phyloP scores from a whole-genome alignment of 2,888 invertebrate species.

The Tetragonula carbonaria region DNA sequence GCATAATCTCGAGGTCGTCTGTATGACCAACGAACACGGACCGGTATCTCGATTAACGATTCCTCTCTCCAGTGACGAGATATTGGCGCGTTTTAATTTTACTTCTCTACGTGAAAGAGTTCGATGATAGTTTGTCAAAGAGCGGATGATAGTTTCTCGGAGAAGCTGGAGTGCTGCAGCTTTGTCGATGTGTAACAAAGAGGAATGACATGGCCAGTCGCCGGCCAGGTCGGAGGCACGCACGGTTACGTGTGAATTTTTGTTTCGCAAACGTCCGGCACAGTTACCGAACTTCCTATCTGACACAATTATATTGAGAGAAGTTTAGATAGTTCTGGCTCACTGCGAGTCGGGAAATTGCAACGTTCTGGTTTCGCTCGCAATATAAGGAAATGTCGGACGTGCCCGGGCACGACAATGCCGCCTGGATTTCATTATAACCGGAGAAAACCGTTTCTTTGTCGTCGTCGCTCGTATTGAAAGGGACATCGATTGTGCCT shows the following conservation, averaged over 20 bases:
- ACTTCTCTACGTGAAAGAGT: neutral
- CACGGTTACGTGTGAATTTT: conserved; percentile 51
- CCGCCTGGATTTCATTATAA: conserved; percentile 23
- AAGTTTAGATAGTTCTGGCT: conserved; percentile 56
- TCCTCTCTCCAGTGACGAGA: neutral
- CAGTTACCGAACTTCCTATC: conserved; percentile 57
- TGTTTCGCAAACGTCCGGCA: conserved; percentile 45
- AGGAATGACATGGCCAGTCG: neutral
- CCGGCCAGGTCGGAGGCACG: conserved; percentile 4
- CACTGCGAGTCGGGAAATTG: conserved; percentile 45
- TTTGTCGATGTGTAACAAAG: neutral
- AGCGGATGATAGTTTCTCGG: neutral
- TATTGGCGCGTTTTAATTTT: neutral
- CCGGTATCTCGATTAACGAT: neutral
- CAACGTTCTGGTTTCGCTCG: conserved; percentile 52
- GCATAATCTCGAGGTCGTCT: neutral
- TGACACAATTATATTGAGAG: conserved; percentile 58
- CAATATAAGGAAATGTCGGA: conserved; percentile 52
- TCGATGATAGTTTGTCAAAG: too few species aligned
- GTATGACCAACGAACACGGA: neutral
- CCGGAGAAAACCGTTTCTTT: conserved; percentile 30
- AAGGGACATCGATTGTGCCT: conserved; percentile 14
- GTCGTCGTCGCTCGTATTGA: conserved; percentile 13
- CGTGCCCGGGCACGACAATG: conserved; percentile 25
- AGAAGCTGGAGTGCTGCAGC: neutral